Evolutionary conservation across 1,140 invertebrate genomes (phyloP).

Genomic region (Ephestia elutella): DNA sequence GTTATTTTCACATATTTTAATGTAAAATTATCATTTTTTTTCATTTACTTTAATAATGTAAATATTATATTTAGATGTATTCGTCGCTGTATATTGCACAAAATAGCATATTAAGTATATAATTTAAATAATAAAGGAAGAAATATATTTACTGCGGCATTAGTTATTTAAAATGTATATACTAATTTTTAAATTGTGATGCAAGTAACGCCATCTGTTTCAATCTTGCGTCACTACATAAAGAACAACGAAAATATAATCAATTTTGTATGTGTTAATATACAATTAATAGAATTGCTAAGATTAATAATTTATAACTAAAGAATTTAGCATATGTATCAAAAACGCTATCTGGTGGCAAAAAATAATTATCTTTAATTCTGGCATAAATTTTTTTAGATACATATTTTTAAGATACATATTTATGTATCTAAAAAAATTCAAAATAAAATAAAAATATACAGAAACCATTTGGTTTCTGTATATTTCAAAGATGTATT

Average conservation of each 20-base stretch:
- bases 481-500: no score
- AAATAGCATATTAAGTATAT: neutral
- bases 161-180: neutral
- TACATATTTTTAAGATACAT: no score
- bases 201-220: neutral
- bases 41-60: conserved; percentile 19
- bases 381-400: no score
- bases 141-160: neutral
- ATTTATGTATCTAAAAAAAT: no score
- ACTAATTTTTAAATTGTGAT: neutral
- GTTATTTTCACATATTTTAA: conserved; percentile 37
- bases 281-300: no score
- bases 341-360: no score
- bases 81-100: conserved; percentile 25
- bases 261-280: no score
- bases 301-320: no score
- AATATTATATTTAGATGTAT: conserved; percentile 22
- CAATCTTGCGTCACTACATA: neutral
- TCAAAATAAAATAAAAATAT: no score
- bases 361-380: no score
- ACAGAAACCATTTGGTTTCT: no score
- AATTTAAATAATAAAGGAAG: neutral
- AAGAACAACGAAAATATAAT: neutral
- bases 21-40: conserved; percentile 20
- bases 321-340: no score